Percentiles rank a stretch among this genome's conserved stretches.
These are phyloP conservation scores for Liolophura sinensis DNA, from an alignment of 1,140 invertebrate species.

Conservation along the genomic window DNA sequence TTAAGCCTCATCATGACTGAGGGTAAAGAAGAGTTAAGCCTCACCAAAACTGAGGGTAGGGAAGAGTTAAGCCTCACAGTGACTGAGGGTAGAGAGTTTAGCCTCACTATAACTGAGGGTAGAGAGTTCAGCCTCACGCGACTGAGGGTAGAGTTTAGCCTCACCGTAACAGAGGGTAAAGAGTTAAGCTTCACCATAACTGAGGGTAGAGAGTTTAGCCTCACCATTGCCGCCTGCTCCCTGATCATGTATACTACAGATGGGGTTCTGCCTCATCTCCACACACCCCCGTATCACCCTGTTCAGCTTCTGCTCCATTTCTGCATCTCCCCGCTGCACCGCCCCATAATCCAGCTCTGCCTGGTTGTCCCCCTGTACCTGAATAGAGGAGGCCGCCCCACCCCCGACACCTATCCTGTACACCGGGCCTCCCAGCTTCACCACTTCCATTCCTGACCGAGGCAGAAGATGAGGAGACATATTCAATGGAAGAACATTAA, in stretches of 20 bases:
- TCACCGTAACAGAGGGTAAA: neutral
- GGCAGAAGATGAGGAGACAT: slow-evolving; percentile 4
- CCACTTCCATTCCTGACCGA: slow-evolving; percentile 64
- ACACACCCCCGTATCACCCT: slow-evolving; percentile 89
- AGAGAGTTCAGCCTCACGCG: no score
- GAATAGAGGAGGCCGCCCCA: slow-evolving; percentile 93
- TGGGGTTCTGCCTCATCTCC: slow-evolving; percentile 85
- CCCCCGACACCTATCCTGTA: slow-evolving; percentile 96
- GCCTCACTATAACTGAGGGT: no score
- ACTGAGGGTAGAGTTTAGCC: no score
- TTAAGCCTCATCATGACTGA: no score
- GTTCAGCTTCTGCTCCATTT: slow-evolving; percentile 98
- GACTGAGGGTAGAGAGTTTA: no score
- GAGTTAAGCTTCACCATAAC: neutral
- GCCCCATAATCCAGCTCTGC: slow-evolving; percentile 90
- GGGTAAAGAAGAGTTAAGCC: no score
- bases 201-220: slow-evolving; percentile 14
- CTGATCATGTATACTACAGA: slow-evolving; percentile 93
- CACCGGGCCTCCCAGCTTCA: slow-evolving; percentile 95
- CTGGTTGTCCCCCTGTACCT: slow-evolving; percentile 84
- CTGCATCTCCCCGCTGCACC: slow-evolving; percentile 95
- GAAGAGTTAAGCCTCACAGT: neutral
- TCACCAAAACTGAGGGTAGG: no score
- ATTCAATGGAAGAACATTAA: neutral
- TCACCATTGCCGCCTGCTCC: slow-evolving; percentile 95